Conservation (phyloP, 2,888 invertebrate genomes). For the Orchestes rusci region DNA sequence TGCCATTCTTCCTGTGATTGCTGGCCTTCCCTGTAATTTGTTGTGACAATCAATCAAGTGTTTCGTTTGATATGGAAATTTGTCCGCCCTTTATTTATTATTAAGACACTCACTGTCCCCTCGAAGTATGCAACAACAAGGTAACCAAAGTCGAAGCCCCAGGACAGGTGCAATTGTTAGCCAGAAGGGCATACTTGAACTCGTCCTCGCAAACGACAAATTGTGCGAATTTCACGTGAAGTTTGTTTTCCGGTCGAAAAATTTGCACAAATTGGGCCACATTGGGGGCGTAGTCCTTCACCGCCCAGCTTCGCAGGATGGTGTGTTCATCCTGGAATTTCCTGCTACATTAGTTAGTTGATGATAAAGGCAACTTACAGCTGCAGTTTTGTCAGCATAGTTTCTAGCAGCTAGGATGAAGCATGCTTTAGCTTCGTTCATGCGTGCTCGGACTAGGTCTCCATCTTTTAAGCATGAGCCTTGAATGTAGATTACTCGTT, state of each 20-base stretch:
- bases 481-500: slow-evolving; percentile 93
- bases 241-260: slow-evolving; percentile 95
- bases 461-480: slow-evolving; percentile 95
- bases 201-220: slow-evolving; percentile 98
- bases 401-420: slow-evolving; percentile 94
- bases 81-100: background rate
- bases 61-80: background rate
- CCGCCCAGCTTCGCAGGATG: slow-evolving; percentile 85
- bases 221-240: slow-evolving; percentile 98
- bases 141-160: slow-evolving; percentile 96
- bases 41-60: no score
- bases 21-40: slow-evolving; percentile 74
- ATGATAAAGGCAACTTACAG: slow-evolving; percentile 50
- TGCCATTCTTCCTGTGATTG: slow-evolving; percentile 98
- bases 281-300: slow-evolving; percentile 94
- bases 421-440: slow-evolving; percentile 97
- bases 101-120: slow-evolving; percentile 82
- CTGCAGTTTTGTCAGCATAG: slow-evolving; percentile 93
- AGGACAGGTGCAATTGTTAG: slow-evolving; percentile 97
- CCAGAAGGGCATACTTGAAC: slow-evolving; percentile 95
- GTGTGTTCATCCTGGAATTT: slow-evolving; percentile 62
- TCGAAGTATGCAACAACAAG: slow-evolving; percentile 88
- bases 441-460: slow-evolving; percentile 88
- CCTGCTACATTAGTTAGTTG: background rate
- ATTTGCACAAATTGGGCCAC: slow-evolving; percentile 98